Evolutionary conservation across 2,113 vertebrate species (phyloP), one percentile per base, ranked within the genome.

Genomic region (Tachysurus vachellii): DNA sequence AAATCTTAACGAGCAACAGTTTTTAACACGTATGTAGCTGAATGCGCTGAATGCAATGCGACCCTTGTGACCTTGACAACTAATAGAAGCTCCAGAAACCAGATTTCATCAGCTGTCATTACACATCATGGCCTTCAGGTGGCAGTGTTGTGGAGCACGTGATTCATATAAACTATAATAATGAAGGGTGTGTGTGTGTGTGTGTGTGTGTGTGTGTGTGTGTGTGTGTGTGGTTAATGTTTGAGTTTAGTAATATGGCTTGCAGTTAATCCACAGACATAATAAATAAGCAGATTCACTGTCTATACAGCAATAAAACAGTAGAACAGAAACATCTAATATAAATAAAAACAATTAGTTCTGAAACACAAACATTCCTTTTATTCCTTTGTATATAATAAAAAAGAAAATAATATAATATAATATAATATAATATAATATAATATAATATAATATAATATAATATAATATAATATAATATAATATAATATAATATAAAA

Each of bases 91-190:
- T 5, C 42, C 10, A 50, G 23, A 14, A 23, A 47, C 14, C 12
- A 13, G 66, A 36, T 73, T 42, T 73, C 71, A 75, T 59, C 53
- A 21, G 17, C n/a, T 79, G 84, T 57, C 87, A 44, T 91, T 76
- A 42, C 50, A 53, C 12, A 31, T 56, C 75, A 50, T 83, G 70
- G 26, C 75, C 90, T 66, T 80, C 61, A 85, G 91, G 71, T 82
- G 88, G 88, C 87, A 87, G 85, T 75, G 68, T 82, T 83, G 68
- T 66, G 17, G 14, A 57, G 23, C 19, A 14, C 11, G 70, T 54
- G 10, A 3, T 80, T 21, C n/a, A 57, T 14, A 50, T 42, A 47
- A 47, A 10, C 1, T 0, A 47, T 75, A 50, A 75, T 50, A 73
- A 73, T 44, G 19, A 11, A 9, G 36, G 21, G 17, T 73, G 2